These are phyloP conservation scores for Bimastos eiseni DNA, from an alignment of 2,888 invertebrate species.

Conservation along the genomic window DNA sequence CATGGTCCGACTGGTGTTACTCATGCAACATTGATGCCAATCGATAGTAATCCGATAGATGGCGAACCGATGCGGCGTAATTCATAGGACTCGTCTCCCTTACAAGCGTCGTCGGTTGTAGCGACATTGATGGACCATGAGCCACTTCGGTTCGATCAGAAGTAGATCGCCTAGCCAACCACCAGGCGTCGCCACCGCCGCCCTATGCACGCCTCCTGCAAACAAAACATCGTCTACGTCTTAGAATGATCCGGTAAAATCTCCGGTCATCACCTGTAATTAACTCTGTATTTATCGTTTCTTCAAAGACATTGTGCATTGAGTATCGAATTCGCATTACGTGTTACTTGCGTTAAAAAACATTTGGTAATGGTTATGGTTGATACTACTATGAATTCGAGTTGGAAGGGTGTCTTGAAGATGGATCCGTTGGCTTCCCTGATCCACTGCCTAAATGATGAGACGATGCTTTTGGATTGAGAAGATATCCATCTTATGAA, in stretches of 20 bases:
- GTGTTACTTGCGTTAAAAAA: no score
- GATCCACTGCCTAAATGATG: no score
- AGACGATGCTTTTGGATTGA: no score
- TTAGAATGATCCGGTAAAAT: background rate
- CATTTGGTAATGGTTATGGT: no score
- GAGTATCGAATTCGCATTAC: no score
- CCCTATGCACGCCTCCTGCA: background rate
- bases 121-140: background rate
- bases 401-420: no score
- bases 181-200: no score
- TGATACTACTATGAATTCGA: no score
- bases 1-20: background rate
- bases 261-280: background rate
- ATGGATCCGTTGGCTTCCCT: no score
- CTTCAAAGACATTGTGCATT: no score
- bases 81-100: background rate
- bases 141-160: background rate
- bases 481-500: no score
- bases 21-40: slow-evolving; percentile 6
- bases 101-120: background rate
- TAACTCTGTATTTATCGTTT: no score
- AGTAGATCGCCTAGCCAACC: background rate
- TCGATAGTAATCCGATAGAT: background rate
- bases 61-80: background rate
- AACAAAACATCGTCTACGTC: background rate